A percentile compares a stretch with the other conserved stretches of the same genome.
Conservation (phyloP, 2,888 invertebrate genomes). For the Cotesia congregata region DNA sequence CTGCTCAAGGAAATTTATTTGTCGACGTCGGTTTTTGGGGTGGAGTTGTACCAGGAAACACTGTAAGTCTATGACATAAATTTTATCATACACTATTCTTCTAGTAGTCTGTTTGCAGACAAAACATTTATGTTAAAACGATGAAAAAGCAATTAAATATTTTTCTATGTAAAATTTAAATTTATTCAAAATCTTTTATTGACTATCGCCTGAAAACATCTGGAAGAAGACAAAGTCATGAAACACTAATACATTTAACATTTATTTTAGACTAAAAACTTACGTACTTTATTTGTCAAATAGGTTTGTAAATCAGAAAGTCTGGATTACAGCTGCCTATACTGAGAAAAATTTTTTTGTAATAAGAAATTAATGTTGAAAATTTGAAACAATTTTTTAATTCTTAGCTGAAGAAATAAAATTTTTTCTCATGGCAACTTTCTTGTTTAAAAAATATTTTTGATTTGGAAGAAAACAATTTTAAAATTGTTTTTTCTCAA, state of each 20-base stretch:
- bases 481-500: no score
- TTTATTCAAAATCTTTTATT: neutral
- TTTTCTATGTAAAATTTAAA: slow-evolving; percentile 1
- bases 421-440: no score
- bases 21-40: slow-evolving; percentile 86
- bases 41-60: slow-evolving; percentile 80
- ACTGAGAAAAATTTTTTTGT: no score
- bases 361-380: no score
- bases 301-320: no score
- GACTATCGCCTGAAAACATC: neutral
- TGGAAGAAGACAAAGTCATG: neutral
- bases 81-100: slow-evolving; percentile 4
- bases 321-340: no score
- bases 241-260: neutral
- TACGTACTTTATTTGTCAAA: no score
- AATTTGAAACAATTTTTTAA: no score
- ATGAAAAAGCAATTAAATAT: slow-evolving; percentile 16
- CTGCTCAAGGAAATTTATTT: slow-evolving; percentile 74
- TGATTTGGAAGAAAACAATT: no score
- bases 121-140: no score
- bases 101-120: neutral
- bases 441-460: no score
- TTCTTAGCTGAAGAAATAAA: no score
- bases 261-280: neutral
- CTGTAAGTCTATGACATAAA: slow-evolving; percentile 66